phyloP scores from a whole-genome alignment of 1,140 invertebrate species.

The Orussus abietinus region DNA sequence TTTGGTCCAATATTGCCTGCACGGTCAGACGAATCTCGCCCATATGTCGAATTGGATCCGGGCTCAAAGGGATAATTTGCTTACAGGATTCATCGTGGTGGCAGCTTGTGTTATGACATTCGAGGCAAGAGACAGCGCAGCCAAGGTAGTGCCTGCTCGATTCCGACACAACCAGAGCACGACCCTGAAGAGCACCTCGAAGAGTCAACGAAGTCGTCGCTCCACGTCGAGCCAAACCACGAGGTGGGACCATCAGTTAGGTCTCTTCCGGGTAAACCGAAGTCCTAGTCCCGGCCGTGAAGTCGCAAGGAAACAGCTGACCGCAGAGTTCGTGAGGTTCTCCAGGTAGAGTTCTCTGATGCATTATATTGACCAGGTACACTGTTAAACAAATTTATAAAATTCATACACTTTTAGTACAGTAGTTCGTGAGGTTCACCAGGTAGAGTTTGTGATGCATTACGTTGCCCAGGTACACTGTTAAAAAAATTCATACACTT shows the following conservation, averaged over 20 bases:
- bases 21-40: too few relatives aligned
- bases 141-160: conserved; percentile 78
- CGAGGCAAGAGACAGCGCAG: conserved; percentile 81
- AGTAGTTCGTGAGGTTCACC: too few relatives aligned
- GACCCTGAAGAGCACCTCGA: conserved; percentile 34
- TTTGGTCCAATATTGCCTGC: too few relatives aligned
- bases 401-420: too few relatives aligned
- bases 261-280: conserved; percentile 56
- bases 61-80: too few relatives aligned
- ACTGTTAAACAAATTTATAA: too few relatives aligned
- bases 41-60: too few relatives aligned
- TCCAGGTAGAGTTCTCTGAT: too few relatives aligned
- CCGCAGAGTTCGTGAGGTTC: conserved; percentile 67
- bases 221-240: conserved; percentile 53
- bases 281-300: conserved; percentile 50
- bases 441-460: too few relatives aligned
- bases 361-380: too few relatives aligned
- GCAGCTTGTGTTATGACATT: conserved; percentile 95
- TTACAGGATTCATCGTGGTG: conserved; percentile 83
- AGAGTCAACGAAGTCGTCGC: conserved; percentile 51
- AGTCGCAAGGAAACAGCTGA: conserved; percentile 56
- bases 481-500: too few relatives aligned
- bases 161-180: conserved; percentile 61
- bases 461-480: too few relatives aligned
- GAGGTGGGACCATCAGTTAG: conserved; percentile 62